Conservation (phyloP, 2,888 invertebrate species). For the Machimus rusticus region DNA sequence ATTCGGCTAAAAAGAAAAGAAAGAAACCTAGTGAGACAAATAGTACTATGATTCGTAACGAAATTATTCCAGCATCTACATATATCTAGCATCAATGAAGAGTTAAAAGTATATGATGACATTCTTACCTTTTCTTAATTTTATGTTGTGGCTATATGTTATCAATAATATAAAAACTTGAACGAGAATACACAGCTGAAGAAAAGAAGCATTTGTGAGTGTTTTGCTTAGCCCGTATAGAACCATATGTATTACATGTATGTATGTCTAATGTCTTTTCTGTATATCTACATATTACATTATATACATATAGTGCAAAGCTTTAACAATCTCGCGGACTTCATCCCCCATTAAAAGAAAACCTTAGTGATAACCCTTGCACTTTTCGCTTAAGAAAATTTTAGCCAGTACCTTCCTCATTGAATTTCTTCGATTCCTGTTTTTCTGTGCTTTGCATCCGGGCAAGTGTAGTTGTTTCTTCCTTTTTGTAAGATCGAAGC, state of each 20-base stretch:
- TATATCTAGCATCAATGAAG: too few species aligned
- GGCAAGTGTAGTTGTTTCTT: conserved; percentile 67
- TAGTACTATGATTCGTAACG: neutral
- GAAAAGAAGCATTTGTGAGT: neutral
- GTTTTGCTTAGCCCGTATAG: neutral
- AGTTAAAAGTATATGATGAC: too few species aligned
- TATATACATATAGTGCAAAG: neutral
- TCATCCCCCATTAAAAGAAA: neutral
- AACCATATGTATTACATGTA: neutral
- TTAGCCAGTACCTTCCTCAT: conserved; percentile 54
- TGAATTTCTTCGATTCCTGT: conserved; percentile 53
- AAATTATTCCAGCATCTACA: neutral
- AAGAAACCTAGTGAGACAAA: too few species aligned
- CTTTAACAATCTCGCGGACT: neutral
- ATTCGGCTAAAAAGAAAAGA: too few species aligned
- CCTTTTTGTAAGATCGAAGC: conserved; percentile 65
- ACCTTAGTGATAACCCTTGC: neutral
- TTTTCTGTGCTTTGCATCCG: conserved; percentile 64
- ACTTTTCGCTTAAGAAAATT: neutral
- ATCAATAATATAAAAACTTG: neutral
- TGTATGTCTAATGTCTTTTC: neutral
- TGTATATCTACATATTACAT: neutral
- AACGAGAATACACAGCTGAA: too few species aligned
- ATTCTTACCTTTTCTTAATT: neutral
- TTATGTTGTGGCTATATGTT: neutral